Evolutionary conservation across 2,113 vertebrate species (phyloP), one percentile per base, ranked within the genome.

Genomic region (Morone saxatilis): DNA sequence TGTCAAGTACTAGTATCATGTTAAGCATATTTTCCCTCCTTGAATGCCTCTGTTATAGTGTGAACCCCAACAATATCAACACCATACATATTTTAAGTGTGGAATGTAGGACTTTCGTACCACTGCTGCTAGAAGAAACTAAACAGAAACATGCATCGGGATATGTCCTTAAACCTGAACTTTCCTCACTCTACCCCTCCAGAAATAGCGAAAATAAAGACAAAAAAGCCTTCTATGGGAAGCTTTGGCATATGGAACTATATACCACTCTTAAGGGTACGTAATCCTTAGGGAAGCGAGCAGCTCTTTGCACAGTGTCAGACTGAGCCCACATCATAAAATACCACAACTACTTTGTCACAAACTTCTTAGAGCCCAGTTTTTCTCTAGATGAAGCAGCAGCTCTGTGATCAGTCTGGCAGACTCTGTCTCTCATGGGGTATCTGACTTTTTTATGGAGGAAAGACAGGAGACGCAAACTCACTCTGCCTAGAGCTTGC

Each of bases 331-430:
- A 48, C 76, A 76, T 86, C 82, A 90, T 76, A 89, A 88, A 92
- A 87, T 70, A 68, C 75, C 48, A 67, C 65, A 83, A 76, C 65
- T 78, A 84, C 81, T 73, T 20, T 89, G 83, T 90, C 88, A 83
- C 73, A 85, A 87, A 89, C 60, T 78, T 91, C 85, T 89, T 78
- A 85, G 62, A 88, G 71, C 50, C 78, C 62, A 72, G 81, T 83
- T 83, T 86, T 22, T 86, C 76, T 78, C 43, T 80, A 86, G 71
- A 84, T 86, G 78, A 76, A 81, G 86, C 47, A 66, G 66, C 45
- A 41, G 79, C 90, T 76, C 41, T 88, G 63, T 86, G 87, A 92
- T 92, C 51, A 82, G 76, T 38, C 71, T 81, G 86, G 81, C 86
- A 89, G 78, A 71, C 78, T 81, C 59, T 1, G 17, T 72, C 72